These are phyloP conservation scores for Silvanus unidentatus DNA, from an alignment of 2,888 invertebrate species.

Conservation along the genomic window DNA sequence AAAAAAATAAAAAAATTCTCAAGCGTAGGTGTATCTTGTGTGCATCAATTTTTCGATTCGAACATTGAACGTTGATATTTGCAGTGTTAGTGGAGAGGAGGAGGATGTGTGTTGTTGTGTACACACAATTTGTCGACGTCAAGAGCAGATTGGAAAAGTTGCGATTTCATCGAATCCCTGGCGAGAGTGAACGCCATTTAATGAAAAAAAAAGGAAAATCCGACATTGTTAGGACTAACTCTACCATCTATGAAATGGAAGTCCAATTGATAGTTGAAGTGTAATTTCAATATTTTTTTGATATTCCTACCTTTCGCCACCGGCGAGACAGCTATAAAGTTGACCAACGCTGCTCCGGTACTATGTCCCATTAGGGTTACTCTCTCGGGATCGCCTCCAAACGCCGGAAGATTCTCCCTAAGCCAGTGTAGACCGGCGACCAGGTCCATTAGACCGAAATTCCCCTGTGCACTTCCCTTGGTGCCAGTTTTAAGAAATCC, in stretches of 20 bases:
- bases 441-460: constrained; percentile 87
- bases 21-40: too few relatives aligned
- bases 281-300: background rate
- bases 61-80: constrained; percentile 13
- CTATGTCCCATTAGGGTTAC: constrained; percentile 95
- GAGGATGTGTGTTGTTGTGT: too few relatives aligned
- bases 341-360: constrained; percentile 93
- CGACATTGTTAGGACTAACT: background rate
- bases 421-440: constrained; percentile 97
- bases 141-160: constrained; percentile 25
- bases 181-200: constrained; percentile 15
- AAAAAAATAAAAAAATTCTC: too few relatives aligned
- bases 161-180: constrained; percentile 11
- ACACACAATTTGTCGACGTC: constrained; percentile 25
- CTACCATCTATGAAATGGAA: background rate
- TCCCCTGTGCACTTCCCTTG: constrained; percentile 83
- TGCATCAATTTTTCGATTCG: too few relatives aligned
- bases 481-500: constrained; percentile 87
- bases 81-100: too few relatives aligned
- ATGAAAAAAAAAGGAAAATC: constrained; percentile 18
- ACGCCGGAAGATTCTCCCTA: constrained; percentile 87
- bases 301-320: constrained; percentile 91
- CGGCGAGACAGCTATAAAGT: constrained; percentile 92
- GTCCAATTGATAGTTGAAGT: background rate
- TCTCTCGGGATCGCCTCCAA: constrained; percentile 90